Conservation (phyloP, 2,113 vertebrate species). For the Apodemus sylvaticus region DNA sequence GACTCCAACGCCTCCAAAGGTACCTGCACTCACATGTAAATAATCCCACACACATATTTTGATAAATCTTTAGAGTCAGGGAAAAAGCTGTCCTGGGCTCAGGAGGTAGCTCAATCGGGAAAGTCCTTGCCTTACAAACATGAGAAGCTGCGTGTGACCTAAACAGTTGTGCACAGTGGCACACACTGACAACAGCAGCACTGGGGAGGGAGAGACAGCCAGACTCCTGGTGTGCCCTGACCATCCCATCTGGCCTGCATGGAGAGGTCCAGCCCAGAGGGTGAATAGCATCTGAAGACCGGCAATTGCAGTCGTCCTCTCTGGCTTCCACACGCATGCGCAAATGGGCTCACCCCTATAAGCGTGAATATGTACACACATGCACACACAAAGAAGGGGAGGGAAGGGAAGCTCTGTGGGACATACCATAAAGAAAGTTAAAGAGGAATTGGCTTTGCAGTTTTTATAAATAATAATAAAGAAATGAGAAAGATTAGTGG, state of each 20-base stretch:
- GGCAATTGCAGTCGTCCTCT: too few relatives aligned
- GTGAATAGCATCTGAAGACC: not conserved
- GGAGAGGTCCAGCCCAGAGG: not conserved
- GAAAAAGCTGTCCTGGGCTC: not conserved
- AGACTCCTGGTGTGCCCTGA: not conserved
- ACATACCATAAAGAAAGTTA: conserved; percentile 10
- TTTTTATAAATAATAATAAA: conserved; percentile 30
- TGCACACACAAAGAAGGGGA: not conserved
- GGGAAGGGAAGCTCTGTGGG: not conserved
- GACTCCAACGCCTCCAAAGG: not conserved
- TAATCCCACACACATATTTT: too few relatives aligned
- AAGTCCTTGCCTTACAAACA: not conserved
- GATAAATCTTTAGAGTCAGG: not conserved
- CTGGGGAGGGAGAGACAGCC: not conserved
- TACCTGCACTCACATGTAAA: not conserved
- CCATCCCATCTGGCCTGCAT: not conserved
- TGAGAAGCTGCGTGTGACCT: too few relatives aligned
- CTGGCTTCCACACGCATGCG: too few relatives aligned
- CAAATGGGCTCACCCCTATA: too few relatives aligned
- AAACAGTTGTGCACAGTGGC: not conserved
- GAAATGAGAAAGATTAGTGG: not conserved
- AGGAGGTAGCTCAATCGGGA: too few relatives aligned
- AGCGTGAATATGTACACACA: too few relatives aligned
- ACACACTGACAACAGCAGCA: not conserved
- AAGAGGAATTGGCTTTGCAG: not conserved